These are phyloP conservation scores for Ondatra zibethicus DNA, from an alignment of 2,113 vertebrate species.

Conservation along the genomic window DNA sequence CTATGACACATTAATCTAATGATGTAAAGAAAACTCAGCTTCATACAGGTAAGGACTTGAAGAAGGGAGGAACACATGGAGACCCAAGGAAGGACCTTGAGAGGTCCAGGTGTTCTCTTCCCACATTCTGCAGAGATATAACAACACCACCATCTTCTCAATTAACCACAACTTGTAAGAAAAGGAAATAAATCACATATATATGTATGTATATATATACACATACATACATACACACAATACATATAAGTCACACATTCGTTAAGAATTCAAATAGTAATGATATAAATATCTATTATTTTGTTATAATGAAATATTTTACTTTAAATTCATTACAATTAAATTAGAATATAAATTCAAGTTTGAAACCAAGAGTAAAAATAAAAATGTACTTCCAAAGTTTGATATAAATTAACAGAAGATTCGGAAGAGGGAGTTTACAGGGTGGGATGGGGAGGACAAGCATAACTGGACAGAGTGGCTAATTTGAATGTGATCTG, in stretches of 20 bases:
- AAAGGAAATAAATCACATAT: not conserved
- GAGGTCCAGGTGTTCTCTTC: not conserved
- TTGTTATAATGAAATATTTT: not conserved
- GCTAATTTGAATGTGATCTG: constrained; percentile 34
- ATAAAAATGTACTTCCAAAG: constrained; percentile 11
- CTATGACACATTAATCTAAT: not conserved
- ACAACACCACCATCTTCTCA: not conserved
- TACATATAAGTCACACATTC: not conserved
- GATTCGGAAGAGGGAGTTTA: not conserved
- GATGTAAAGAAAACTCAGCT: not conserved
- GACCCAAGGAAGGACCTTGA: not conserved
- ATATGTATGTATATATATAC: not conserved
- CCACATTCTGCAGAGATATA: not conserved
- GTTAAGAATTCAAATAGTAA: constrained; percentile 13
- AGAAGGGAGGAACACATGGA: not conserved
- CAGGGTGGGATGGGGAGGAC: not conserved
- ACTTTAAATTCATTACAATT: constrained; percentile 21
- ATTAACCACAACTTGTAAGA: not conserved
- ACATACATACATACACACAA: no score
- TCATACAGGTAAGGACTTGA: not conserved
- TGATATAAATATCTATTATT: constrained; percentile 29
- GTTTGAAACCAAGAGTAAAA: constrained; percentile 9
- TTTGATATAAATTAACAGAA: constrained; percentile 3
- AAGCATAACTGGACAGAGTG: constrained; percentile 20
- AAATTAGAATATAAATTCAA: constrained; percentile 23